Evolutionary conservation across 2,888 invertebrate genomes (phyloP), one percentile per base, ranked within the genome.

Genomic region (Eupithecia inturbata): DNA sequence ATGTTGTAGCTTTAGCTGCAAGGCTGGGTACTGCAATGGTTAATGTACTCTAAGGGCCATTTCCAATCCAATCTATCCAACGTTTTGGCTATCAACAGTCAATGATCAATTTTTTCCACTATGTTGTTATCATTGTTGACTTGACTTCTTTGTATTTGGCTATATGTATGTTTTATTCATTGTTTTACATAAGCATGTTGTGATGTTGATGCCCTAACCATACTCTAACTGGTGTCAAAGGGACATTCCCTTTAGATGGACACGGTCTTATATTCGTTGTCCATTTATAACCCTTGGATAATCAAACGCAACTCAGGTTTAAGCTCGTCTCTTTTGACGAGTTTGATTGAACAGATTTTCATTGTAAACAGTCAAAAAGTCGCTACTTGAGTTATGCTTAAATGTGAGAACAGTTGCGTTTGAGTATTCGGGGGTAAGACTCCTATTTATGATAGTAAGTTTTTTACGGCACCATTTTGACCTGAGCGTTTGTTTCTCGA

Each of bases 221-320:
- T 39, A 6, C 14, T 12, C 33, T 36, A 10, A 33, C 16, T 33
- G 12, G 22, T 66, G 39, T 39, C 66, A 39, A 36, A 66, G 39
- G 39, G 66, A 39, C 66, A 41, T 41, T 39, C 66, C 66, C 66
- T n/a, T 39, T 22, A 10, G 1, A 1, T 33, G 7, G 12, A 10
- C 39, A n/a, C 66, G 66, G 39, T 66, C 64, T 22, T 64, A n/a
- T 0, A 64, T 64, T 36, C 36, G 66, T 39, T 26, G 39, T 39
- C 39, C 66, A 39, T 31, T 31, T 31, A 19, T 9, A 2, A 7
- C 16, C 62, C 6, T 1, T 7, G 12, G 1, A 62, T 19, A 31
- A 6, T 60, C 6, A 19, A 31, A 62, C 12, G 28, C 49, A n/a
- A 22, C 22, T 22, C 53, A n/a, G 12, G 6, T 10, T 22, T 10